Base-by-base conservation (phyloP, 2,113 vertebrate genomes). In the Tragelaphus buxtoni region DNA sequence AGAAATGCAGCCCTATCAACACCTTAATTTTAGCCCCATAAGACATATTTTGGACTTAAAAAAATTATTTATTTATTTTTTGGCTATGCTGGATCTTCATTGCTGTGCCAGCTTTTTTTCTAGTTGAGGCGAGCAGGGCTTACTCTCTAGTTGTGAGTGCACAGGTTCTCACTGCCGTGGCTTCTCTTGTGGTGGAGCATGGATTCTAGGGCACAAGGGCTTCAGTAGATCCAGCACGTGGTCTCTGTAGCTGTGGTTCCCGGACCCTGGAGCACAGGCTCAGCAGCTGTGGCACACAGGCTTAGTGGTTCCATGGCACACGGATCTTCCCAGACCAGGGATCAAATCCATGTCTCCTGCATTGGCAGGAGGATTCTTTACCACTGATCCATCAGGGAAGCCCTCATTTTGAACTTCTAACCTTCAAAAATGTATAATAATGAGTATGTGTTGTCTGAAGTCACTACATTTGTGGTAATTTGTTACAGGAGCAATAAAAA, bases 141-240 rank as follows among this genome's bases (percentile, higher is more conserved):
- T 74, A 26, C 39, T 26, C 6, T 26, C 11, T 26, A 42, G 39
- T 4, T 74, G 5, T 0, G 10, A 74, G 69, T 14, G 22, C 22
- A 74, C 11, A 14, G 69, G 3, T 42, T 42, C 39, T 74, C 5
- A 74, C 1, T 74, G 20, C 35, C 10, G 3, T 42, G 69, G 69
- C 69, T 42, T 74, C 69, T 74, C 1, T 42, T 42, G 10, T 2
- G 35, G 35, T 24, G 22, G 69, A 74, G 35, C 22, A 13, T 42
- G 69, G 39, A 26, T 74, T 42, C 39, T 42, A 13, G 69, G 22
- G 5, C 6, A 42, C 35, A 74, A 42, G 3, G 35, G 22, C 39
- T 13, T 42, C 39, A 42, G 69, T 4, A 13, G 22, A 42, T 14
- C 5, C 39, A 74, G 39, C 0, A 0, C 0, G 0, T 74, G 39